Evolutionary conservation across 1,140 invertebrate genomes (phyloP).

Genomic region (Ganaspis sp.): DNA sequence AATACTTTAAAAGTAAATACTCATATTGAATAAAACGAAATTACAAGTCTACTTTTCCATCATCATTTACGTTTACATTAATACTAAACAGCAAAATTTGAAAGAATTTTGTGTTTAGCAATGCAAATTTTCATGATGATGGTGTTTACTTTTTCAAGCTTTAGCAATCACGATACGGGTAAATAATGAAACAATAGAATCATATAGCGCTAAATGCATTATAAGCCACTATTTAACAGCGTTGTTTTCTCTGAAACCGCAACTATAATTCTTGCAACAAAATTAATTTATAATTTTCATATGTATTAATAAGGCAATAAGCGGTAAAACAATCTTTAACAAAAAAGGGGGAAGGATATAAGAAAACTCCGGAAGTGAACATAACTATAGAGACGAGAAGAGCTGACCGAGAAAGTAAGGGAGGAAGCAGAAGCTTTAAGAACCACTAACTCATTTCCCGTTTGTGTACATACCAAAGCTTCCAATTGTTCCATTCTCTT

Average conservation of each 20-base stretch:
- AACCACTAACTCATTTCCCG: background rate
- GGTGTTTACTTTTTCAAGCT: background rate
- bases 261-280: background rate
- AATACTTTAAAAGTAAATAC: too few relatives aligned
- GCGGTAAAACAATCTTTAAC: slow-evolving; percentile 59
- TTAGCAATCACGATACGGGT: background rate
- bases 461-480: background rate
- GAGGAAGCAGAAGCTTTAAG: background rate
- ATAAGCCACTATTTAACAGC: background rate
- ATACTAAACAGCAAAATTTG: too few relatives aligned
- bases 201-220: background rate
- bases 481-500: background rate
- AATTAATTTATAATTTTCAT: slow-evolving; percentile 64
- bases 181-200: background rate
- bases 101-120: too few relatives aligned
- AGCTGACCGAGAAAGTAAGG: background rate
- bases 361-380: background rate
- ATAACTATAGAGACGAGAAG: background rate
- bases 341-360: background rate
- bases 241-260: background rate
- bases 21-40: too few relatives aligned
- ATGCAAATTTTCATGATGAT: too few relatives aligned
- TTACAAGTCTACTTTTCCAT: too few relatives aligned
- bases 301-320: slow-evolving; percentile 67
- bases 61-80: too few relatives aligned